These are phyloP conservation scores for Yponomeuta evonymella DNA, from an alignment of 2,888 invertebrate species.

Conservation along the genomic window DNA sequence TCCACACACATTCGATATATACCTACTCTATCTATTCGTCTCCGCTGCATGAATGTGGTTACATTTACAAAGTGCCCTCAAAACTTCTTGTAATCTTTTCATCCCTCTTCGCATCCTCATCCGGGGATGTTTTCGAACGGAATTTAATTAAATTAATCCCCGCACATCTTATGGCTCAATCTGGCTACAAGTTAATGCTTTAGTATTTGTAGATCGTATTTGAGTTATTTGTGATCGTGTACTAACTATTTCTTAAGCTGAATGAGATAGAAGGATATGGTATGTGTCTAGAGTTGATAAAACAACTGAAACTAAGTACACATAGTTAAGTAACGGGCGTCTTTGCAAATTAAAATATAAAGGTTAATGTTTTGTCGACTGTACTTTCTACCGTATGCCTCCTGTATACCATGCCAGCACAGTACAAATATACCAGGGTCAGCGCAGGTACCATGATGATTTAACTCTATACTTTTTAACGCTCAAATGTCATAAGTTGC, in stretches of 20 bases:
- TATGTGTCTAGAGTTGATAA: not conserved
- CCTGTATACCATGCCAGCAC: too few species aligned
- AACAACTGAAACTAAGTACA: not conserved
- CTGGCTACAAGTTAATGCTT: not conserved
- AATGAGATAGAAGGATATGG: not conserved
- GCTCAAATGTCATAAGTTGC: too few species aligned
- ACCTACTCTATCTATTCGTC: too few species aligned
- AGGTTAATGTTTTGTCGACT: too few species aligned
- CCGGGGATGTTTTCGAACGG: constrained; percentile 37
- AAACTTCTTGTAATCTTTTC: constrained; percentile 32
- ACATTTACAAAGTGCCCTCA: constrained; percentile 19
- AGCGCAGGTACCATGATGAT: too few species aligned
- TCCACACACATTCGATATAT: too few species aligned
- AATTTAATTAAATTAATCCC: constrained; percentile 52
- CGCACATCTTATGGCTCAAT: constrained; percentile 28
- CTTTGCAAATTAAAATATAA: too few species aligned
- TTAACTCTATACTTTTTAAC: too few species aligned
- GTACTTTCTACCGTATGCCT: too few species aligned
- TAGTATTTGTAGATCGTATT: not conserved
- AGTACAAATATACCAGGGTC: too few species aligned
- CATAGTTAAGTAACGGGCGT: too few species aligned
- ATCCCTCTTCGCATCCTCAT: constrained; percentile 34
- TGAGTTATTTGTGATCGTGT: not conserved
- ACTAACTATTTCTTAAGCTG: not conserved
- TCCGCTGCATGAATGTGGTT: not conserved